These are phyloP conservation scores for Erebia palarica DNA, from an alignment of 2,888 invertebrate genomes.

Conservation along the genomic window DNA sequence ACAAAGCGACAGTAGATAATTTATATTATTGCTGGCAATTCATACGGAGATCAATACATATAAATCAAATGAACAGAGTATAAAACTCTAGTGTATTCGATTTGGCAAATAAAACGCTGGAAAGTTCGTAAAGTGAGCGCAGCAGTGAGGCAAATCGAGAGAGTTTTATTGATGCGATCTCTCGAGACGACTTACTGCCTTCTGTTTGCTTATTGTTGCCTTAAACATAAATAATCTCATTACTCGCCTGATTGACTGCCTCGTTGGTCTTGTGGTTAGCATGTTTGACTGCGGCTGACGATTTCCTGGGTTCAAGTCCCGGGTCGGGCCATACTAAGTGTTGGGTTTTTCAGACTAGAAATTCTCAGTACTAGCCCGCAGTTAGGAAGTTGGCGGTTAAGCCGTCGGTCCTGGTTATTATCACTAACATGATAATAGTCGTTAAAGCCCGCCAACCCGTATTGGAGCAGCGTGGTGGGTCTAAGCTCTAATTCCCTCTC, in stretches of 20 bases:
- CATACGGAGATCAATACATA: conserved; percentile 25
- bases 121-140: conserved; percentile 26
- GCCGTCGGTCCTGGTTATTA: too few species aligned
- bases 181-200: conserved; percentile 37
- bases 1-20: conserved; percentile 3
- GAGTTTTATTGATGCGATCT: conserved; percentile 31
- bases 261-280: too few species aligned
- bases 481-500: too few species aligned
- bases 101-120: conserved; percentile 34
- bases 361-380: too few species aligned
- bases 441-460: too few species aligned
- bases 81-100: conserved; percentile 29
- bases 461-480: too few species aligned
- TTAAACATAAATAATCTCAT: conserved; percentile 40
- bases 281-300: too few species aligned
- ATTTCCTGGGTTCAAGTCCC: too few species aligned
- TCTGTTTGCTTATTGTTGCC: conserved; percentile 5
- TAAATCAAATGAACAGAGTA: conserved; percentile 29
- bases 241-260: neutral
- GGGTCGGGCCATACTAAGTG: too few species aligned
- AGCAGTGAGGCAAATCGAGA: conserved; percentile 29
- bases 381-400: too few species aligned
- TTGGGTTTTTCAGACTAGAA: too few species aligned
- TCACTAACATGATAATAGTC: too few species aligned
- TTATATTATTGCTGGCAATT: conserved; percentile 18